Evolutionary conservation across 2,113 vertebrate species (phyloP).

Genomic region (Rhagologus leucostigma): DNA sequence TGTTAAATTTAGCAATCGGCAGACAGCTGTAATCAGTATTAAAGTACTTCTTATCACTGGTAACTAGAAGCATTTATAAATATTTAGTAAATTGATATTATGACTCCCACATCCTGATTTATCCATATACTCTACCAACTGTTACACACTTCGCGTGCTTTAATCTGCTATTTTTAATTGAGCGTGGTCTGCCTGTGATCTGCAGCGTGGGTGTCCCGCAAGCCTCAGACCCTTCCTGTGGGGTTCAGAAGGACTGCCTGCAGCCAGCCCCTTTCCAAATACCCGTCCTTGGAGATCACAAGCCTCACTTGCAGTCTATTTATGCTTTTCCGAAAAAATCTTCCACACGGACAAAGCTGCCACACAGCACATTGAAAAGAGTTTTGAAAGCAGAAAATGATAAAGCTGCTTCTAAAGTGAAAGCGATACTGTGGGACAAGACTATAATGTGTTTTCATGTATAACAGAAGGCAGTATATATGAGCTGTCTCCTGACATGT

Average conservation of each 20-base stretch:
- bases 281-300: background rate
- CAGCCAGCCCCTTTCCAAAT: background rate
- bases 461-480: background rate
- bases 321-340: background rate
- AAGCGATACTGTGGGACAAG: background rate
- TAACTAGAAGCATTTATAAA: slow-evolving; percentile 1
- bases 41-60: background rate
- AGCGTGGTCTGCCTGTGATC: background rate
- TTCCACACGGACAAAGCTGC: background rate
- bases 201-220: background rate
- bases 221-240: background rate
- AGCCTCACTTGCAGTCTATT: fast-evolving
- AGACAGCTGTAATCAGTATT: slow-evolving; percentile 24
- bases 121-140: slow-evolving; percentile 20
- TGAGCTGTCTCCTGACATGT: background rate
- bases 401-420: background rate
- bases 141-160: slow-evolving; percentile 28
- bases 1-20: slow-evolving; percentile 38
- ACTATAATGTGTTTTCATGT: fast-evolving
- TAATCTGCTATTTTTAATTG: slow-evolving; percentile 34
- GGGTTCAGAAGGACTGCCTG: background rate
- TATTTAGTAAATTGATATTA: slow-evolving; percentile 39
- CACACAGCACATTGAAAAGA: background rate
- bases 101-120: background rate
- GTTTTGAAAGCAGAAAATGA: background rate